Base-by-base conservation (phyloP, 2,888 invertebrate genomes). In the Leptinotarsa tumamoca region DNA sequence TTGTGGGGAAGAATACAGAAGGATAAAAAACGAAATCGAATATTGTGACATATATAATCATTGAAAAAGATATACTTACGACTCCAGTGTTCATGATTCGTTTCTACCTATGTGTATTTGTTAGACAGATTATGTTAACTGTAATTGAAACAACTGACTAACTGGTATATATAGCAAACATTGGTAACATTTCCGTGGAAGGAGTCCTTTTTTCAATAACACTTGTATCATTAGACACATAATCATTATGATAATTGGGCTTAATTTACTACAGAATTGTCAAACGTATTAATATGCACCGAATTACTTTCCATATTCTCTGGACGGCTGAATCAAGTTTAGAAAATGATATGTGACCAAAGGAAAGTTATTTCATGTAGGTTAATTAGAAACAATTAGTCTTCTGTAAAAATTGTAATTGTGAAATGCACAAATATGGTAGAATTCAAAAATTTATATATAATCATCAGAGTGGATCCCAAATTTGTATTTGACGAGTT, bases 41-140 rank as follows among this genome's bases (percentile, higher is more conserved):
- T 18, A 27, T 67, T 27, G 43, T 43, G 13, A 10, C 7, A 33
- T 33, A 33, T 43, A 43, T 10, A 3, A 43, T 43, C 10, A 43
- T 10, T 52, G 2, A 4, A 52, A 4, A 54, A 67, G 14, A 49
- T 33, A 61, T 63, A 85, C 86, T 86, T 81, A 86, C 86, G 66
- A 83, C 76, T 78, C 77, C 77, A 79, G 81, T 74, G 71, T 81
- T 81, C 86, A 86, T 86, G 79, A 79, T 83, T 75, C 56, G 67
- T 70, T 69, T 73, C 72, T 72, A 74, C 74, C 68, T 75, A 75
- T 81, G 74, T 78, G 76, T 80, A 76, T 68, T 77, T 78, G 74
- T 76, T 80, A 73, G 73, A 77, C 77, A 68, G 43, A 70, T 72
- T 68, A 7, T 49, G 74, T 78, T 78, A 75, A 80, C 78, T 79